These are phyloP conservation scores for Speoplatyrhinus poulsoni DNA, from an alignment of 2,113 vertebrate genomes.

Conservation along the genomic window DNA sequence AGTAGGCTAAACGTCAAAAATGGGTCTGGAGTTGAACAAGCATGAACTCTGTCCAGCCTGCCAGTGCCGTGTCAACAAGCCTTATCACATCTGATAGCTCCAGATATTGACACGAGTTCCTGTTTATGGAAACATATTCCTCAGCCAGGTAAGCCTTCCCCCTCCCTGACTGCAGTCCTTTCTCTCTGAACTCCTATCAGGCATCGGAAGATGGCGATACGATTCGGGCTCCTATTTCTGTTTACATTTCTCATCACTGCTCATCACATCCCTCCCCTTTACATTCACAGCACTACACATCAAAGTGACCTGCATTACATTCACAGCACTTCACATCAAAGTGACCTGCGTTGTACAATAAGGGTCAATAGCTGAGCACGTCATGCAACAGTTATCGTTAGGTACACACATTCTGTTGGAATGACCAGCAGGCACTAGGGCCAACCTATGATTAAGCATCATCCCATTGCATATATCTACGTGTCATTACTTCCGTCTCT, in stretches of 20 bases:
- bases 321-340: too few species aligned
- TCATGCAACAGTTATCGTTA: too few species aligned
- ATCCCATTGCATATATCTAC: too few species aligned
- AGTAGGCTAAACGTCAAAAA: neutral
- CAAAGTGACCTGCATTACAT: too few species aligned
- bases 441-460: too few species aligned
- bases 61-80: constrained; percentile 24
- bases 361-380: too few species aligned
- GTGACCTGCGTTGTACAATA: too few species aligned
- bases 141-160: constrained; percentile 20
- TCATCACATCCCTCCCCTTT: neutral
- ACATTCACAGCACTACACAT: too few species aligned
- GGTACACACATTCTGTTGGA: too few species aligned
- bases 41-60: constrained; percentile 21
- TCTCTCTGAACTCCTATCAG: neutral
- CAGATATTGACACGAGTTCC: constrained; percentile 21
- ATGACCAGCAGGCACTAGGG: too few species aligned
- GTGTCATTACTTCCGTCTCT: too few species aligned
- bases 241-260: neutral
- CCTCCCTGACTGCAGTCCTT: neutral
- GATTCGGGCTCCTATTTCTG: neutral
- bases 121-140: constrained; percentile 33
- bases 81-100: constrained; percentile 28
- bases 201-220: neutral
- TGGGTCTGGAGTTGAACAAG: neutral